Conservation (phyloP, 2,113 vertebrate species). For the Datnioides undecimradiatus region DNA sequence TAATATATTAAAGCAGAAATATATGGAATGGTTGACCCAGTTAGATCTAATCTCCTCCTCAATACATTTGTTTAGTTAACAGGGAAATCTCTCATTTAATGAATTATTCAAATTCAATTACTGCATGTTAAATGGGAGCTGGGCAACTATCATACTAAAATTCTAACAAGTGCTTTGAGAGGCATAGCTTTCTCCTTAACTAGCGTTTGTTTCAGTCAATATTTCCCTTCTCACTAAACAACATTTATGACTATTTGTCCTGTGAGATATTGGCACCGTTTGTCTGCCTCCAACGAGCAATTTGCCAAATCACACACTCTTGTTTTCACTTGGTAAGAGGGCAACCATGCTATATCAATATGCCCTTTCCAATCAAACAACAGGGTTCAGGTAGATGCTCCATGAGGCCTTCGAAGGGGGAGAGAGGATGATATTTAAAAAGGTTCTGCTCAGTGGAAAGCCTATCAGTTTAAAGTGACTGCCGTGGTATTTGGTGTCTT, state of each 20-base stretch:
- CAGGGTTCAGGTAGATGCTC: constrained; percentile 51
- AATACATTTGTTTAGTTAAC: constrained; percentile 49
- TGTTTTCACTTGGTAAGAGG: constrained; percentile 21
- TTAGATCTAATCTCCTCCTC: constrained; percentile 31
- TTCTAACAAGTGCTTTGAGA: constrained; percentile 50
- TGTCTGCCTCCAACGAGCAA: constrained; percentile 27
- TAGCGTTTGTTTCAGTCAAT: constrained; percentile 26
- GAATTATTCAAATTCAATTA: constrained; percentile 71
- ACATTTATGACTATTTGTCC: constrained; percentile 39
- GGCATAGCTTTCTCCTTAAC: constrained; percentile 6
- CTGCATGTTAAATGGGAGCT: constrained; percentile 55
- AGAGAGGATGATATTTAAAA: constrained; percentile 65
- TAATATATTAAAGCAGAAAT: constrained; percentile 29
- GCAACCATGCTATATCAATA: constrained; percentile 23
- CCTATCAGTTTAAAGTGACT: constrained; percentile 49
- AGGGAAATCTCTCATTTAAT: constrained; percentile 31
- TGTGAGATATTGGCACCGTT: constrained; percentile 30
- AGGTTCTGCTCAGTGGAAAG: constrained; percentile 56
- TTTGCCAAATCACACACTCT: constrained; percentile 33
- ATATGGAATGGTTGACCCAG: constrained; percentile 22
- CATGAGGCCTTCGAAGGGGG: constrained; percentile 24
- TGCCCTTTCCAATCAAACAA: constrained; percentile 58
- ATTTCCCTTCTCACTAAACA: constrained; percentile 33
- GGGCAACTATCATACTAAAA: constrained; percentile 34
- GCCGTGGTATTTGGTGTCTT: constrained; percentile 62